Evolutionary conservation across 2,797 vertebrate species (phyloP).

Genomic region (Gouania willdenowi): DNA sequence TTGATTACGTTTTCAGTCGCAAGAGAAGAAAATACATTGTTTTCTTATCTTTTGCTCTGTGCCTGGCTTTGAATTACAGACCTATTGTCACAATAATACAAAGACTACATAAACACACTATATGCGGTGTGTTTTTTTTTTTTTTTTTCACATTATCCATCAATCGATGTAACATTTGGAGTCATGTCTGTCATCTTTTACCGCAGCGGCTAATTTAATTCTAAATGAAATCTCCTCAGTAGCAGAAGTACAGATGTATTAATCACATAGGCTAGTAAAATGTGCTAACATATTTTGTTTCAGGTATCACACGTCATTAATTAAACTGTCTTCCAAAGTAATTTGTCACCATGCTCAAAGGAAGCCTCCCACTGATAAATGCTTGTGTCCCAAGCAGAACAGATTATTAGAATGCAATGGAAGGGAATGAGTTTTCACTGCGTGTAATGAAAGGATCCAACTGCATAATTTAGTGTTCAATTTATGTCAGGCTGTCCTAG

Average conservation of each 20-base stretch:
- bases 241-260: slow-evolving; percentile 36
- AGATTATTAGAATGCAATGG: slow-evolving; percentile 36
- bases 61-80: not conserved
- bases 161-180: not conserved
- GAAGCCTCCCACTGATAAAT: slow-evolving; percentile 36
- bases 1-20: slow-evolving; percentile 32
- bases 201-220: slow-evolving; percentile 16
- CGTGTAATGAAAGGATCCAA: too few species aligned
- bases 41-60: slow-evolving; percentile 15
- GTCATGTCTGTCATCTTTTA: not conserved
- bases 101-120: not conserved
- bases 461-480: too few species aligned
- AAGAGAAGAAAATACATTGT: slow-evolving; percentile 11
- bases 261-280: slow-evolving; percentile 60
- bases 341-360: slow-evolving; percentile 42
- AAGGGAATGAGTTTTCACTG: too few species aligned
- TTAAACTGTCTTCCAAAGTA: slow-evolving; percentile 36
- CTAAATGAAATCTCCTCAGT: slow-evolving; percentile 33
- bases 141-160: too few species aligned
- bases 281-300: slow-evolving; percentile 59
- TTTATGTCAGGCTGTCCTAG: not conserved
- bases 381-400: slow-evolving; percentile 13
- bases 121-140: too few species aligned
- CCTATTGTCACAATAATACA: slow-evolving; percentile 1
- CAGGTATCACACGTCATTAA: slow-evolving; percentile 44